Base-by-base conservation (phyloP, 1,140 invertebrate species). In the Armadillidium nasatum region DNA sequence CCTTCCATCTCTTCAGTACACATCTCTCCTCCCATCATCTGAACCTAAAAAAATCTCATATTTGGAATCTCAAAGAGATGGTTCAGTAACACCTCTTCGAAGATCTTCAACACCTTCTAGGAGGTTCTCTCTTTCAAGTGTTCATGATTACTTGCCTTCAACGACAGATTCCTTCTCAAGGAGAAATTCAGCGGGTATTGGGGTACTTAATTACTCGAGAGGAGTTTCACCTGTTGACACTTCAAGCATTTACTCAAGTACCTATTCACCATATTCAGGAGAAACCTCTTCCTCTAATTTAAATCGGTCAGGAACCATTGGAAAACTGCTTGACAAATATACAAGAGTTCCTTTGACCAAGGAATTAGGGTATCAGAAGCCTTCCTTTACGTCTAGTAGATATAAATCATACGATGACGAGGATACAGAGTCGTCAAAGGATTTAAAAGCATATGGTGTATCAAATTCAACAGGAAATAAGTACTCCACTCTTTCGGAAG, bases 311-410 rank as follows among this genome's bases (percentile, higher is more conserved):
- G 79, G 77, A 22, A 80, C 79, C 21, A 76, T 80, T 33, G 79
- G 74, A n/a, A 77, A 78, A 46, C 75, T 80, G 0, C 45, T 80
- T 7, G 77, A 78, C 72, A 80, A 80, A 23, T 80, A 80, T 22
- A 43, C 76, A 10, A 78, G 77, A 19, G 78, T 80, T 45, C 78
- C 79, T 10, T 69, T 74, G 2, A 22, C 60, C 21, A 72, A 74
- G 60, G 79, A 80, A 68, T 80, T 78, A 44, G 76, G 77, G 21
- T 76, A 78, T 46, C 71, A 45, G 15, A 19, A n/a, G 15, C 71
- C 76, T 11, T 44, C n/a, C 21, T 69, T 71, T 46, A 66, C 71
- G 6, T 13, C 19, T 19, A 50, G 45, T 74, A 50, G 77, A 45
- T 46, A 60, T 6, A 71, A 43, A 7, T 11, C 15, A 0, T 67